A percentile compares a stretch with the other conserved stretches of the same genome.
Evolutionary conservation across 2,113 vertebrate genomes (phyloP).

Genomic region (Protobothrops flavoviridis): DNA sequence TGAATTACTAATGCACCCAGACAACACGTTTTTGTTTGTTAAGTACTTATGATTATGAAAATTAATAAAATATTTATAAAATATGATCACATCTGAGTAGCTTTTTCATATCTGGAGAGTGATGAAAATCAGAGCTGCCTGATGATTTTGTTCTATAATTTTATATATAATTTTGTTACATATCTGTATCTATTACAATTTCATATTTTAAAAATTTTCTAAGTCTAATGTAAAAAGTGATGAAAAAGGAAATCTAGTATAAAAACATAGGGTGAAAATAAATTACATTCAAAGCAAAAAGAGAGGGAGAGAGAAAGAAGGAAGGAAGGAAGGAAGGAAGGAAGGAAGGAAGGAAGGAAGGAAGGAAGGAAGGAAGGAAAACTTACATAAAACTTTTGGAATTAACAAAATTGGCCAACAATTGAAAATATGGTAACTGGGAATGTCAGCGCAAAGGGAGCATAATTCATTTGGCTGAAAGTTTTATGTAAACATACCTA

Average conservation of each 20-base stretch:
- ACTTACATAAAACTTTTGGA: background rate
- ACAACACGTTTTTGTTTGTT: no score
- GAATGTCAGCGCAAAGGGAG: background rate
- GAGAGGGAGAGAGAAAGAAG: no score
- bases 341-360: background rate
- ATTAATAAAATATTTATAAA: background rate
- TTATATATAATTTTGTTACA: background rate
- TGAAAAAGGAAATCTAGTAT: background rate
- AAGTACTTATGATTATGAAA: no score
- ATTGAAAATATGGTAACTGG: background rate
- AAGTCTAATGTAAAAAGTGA: background rate
- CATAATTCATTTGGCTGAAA: background rate
- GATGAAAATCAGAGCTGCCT: background rate
- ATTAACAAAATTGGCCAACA: background rate
- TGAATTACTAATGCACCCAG: no score
- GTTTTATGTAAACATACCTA: background rate
- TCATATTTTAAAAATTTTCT: background rate
- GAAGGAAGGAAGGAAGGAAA: background rate
- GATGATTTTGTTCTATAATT: background rate
- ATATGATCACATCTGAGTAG: background rate
- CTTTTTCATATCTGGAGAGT: background rate
- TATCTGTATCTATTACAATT: background rate
- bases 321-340: background rate
- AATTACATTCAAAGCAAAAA: no score
- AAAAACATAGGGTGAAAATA: no score